phyloP scores from a whole-genome alignment of 2,888 invertebrate species.

The Beris morrisii region DNA sequence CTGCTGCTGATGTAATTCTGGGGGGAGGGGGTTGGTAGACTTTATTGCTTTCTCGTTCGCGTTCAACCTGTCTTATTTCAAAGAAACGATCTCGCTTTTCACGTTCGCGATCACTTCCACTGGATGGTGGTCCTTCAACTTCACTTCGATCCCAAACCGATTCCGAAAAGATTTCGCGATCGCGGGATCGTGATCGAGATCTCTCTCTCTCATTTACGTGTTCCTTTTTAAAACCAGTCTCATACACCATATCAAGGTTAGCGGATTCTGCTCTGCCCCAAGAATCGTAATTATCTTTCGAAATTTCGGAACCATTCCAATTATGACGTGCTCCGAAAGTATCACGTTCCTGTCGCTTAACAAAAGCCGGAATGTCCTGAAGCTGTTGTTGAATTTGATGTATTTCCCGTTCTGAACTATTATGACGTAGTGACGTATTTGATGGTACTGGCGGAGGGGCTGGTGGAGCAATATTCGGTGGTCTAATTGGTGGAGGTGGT shows the following conservation, averaged over 20 bases:
- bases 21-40: conserved; percentile 56
- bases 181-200: conserved; percentile 54
- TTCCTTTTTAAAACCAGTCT: conserved; percentile 52
- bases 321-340: conserved; percentile 75
- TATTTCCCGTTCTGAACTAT: conserved; percentile 41
- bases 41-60: conserved; percentile 56
- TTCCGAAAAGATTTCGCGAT: conserved; percentile 56
- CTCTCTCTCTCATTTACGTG: conserved; percentile 50
- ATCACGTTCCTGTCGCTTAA: conserved; percentile 71
- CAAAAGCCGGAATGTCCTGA: conserved; percentile 60
- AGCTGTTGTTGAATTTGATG: conserved; percentile 50
- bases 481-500: conserved; percentile 63
- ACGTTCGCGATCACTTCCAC: conserved; percentile 55
- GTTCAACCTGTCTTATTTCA: conserved; percentile 55
- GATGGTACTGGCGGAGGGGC: conserved; percentile 69
- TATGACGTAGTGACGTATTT: conserved; percentile 58
- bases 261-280: conserved; percentile 58
- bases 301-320: conserved; percentile 54
- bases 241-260: conserved; percentile 55
- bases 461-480: conserved; percentile 59
- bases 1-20: conserved; percentile 46
- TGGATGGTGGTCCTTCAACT: conserved; percentile 56
- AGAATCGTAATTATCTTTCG: conserved; percentile 49
- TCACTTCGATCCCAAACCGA: conserved; percentile 57
- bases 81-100: conserved; percentile 55